Conservation (phyloP, 2,113 vertebrate genomes). For the Martes martes region DNA sequence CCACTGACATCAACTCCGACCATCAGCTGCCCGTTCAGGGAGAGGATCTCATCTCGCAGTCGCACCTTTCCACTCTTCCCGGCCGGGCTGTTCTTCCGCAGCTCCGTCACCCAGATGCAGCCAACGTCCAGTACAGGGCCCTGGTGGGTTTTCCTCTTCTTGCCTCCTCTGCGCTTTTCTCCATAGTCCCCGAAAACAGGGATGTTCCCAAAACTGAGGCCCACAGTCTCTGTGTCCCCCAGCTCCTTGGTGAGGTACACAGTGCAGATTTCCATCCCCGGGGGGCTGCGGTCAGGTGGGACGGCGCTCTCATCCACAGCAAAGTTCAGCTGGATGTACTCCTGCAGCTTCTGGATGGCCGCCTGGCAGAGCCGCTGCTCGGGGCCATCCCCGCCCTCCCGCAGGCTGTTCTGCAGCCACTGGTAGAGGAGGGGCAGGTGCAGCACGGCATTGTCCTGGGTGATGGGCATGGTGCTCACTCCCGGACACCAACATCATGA, state of each 20-base stretch:
- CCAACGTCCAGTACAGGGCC: slow-evolving; percentile 92
- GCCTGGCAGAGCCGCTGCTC: slow-evolving; percentile 87
- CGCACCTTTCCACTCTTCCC: slow-evolving; percentile 90
- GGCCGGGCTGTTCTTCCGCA: slow-evolving; percentile 92
- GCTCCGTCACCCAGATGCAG: slow-evolving; percentile 97
- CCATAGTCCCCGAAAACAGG: slow-evolving; percentile 95
- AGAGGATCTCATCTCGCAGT: slow-evolving; percentile 94
- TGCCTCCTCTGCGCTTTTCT: slow-evolving; percentile 88
- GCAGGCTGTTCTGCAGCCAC: slow-evolving; percentile 86
- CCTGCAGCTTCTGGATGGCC: slow-evolving; percentile 91
- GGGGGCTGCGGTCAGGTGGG: slow-evolving; percentile 68
- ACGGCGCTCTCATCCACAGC: slow-evolving; percentile 80
- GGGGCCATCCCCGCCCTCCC: slow-evolving; percentile 74
- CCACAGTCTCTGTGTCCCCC: slow-evolving; percentile 85
- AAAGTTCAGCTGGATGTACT: slow-evolving; percentile 96
- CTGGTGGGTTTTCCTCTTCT: slow-evolving; percentile 87
- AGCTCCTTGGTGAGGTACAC: slow-evolving; percentile 88
- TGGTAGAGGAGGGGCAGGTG: slow-evolving; percentile 91
- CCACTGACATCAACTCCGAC: slow-evolving; percentile 94
- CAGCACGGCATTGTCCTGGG: slow-evolving; percentile 92
- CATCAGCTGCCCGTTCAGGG: slow-evolving; percentile 96
- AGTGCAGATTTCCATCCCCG: slow-evolving; percentile 89
- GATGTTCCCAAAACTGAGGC: slow-evolving; percentile 96
- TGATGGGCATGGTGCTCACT: slow-evolving; percentile 92
- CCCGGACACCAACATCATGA: slow-evolving; percentile 81